Evolutionary conservation across 2,888 invertebrate species (phyloP), one percentile per base, ranked within the genome.

Genomic region (Willowsia nigromaculata): DNA sequence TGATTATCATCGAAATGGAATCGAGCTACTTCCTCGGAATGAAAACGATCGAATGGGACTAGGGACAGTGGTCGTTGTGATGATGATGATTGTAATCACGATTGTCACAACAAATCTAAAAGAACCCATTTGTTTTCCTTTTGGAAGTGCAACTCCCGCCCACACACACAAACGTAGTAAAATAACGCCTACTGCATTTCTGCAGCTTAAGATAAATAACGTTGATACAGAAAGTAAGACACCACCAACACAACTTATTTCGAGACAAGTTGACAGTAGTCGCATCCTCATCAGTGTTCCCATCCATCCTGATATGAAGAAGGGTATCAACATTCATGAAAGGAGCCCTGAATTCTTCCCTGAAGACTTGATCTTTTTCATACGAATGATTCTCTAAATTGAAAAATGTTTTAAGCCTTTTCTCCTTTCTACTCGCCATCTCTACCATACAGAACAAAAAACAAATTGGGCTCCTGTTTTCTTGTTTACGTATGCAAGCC

Each of bases 1-100:
- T 37, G 25, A 71, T 71, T 71, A 71, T 71, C 71, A 71, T 71
- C 71, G 71, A 71, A 71, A 65, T 65, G 15, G 65, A 37, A 71
- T 71, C 43, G 40, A 71, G 37, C 43, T 71, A 40, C 25, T 3
- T 43, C 30, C 3, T 47, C n/a, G 47, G 47, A 74, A 47, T 74
- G 25, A 47, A 47, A 68, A 47, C 9, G 47, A 25, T 25, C 2
- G 37, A 59, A 25, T n/a, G n/a, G n/a, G n/a, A n/a, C n/a, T n/a
- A n/a, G 18, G 18, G 53, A 53, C 53, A 22, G 25, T 27, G 6
- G 4, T 25, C 59, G 25, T 59, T n/a, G 18, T 53, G 18, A 18
- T 7, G 53, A 18, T 53, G 11, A 18, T 53, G 53, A 18, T 53
- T 22, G 4, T 43, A 43, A 53, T 53, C 18, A 53, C 53, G 53